Evolutionary conservation across 2,113 vertebrate species (phyloP).

Genomic region (Gobiocypris rarus): DNA sequence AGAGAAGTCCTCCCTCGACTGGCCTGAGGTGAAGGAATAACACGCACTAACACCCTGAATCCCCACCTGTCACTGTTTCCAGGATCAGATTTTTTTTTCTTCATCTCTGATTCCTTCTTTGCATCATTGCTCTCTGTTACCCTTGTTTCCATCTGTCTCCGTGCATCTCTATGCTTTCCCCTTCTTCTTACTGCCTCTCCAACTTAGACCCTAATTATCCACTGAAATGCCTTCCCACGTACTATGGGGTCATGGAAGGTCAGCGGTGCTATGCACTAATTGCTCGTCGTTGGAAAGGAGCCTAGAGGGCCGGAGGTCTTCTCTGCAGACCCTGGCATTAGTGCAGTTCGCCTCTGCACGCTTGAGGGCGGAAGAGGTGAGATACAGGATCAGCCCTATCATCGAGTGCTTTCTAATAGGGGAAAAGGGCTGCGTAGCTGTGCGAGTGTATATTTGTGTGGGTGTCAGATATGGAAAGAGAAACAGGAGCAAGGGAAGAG

Average conservation of each 20-base stretch:
- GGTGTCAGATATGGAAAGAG: conserved; percentile 16
- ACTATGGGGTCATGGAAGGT: conserved; percentile 33
- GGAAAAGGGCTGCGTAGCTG: background rate
- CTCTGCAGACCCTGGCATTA: conserved; percentile 37
- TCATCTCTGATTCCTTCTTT: conserved; percentile 52
- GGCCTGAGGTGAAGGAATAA: conserved; percentile 30
- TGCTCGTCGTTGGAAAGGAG: conserved; percentile 18
- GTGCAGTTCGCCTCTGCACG: conserved; percentile 55
- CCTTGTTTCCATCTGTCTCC: conserved; percentile 61
- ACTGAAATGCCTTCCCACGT: conserved; percentile 46
- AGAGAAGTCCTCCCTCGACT: background rate
- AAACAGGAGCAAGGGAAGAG: conserved; percentile 10
- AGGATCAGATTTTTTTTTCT: conserved; percentile 48
- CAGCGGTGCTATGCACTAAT: conserved; percentile 35
- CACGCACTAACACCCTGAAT: conserved; percentile 6
- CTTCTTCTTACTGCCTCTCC: conserved; percentile 51
- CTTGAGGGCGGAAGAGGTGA: conserved; percentile 61
- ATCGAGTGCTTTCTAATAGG: conserved; percentile 24
- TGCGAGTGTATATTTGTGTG: conserved; percentile 27
- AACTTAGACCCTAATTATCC: conserved; percentile 75
- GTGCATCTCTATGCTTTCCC: conserved; percentile 30
- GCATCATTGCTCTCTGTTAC: conserved; percentile 21
- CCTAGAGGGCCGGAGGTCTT: background rate
- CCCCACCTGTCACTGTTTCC: conserved; percentile 54
- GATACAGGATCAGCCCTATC: conserved; percentile 45